Base-by-base conservation (phyloP, 30 jellyfish, hydroid and myxozoan species). In the Mastigias papua region DNA sequence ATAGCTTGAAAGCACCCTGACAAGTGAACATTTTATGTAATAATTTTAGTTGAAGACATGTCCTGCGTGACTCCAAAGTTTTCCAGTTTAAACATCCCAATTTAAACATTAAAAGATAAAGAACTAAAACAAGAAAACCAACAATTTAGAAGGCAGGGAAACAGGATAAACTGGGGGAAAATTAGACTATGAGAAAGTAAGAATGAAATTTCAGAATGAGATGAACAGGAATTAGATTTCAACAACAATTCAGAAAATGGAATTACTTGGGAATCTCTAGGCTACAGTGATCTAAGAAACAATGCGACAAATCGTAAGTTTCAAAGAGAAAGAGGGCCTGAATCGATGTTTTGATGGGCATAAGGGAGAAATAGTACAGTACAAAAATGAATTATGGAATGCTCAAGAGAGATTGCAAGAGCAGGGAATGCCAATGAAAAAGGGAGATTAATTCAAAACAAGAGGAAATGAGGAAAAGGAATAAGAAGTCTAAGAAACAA, bases 371-470 rank as follows among this genome's bases (percentile, higher is more conserved):
- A 57, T 20, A 57, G 69, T 4, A 23, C 54, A 42, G 54, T 42
- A 42, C 54, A 42, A 57, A 57, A 57, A 57, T 5, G 27, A 3
- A 57, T 23, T 23, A 57, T 57, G 69, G 69, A 48, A 48, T 48
- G 19, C 62, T 48, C 62, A 48, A 19, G 62, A 48, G 62, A 48
- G 23, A 57, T 57, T 57, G 27, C 27, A 20, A 57, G 69, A 57
- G 30, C 23, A 57, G 69, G 30, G 69, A 57, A 57, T 57, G 7
- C 69, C 69, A 57, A 57, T 42, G 54, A 42, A 57, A 57, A 57
- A 57, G 69, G 7, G 69, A 57, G 69, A 57, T 5, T 5, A 57
- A 23, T 57, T 57, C 69, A 57, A 57, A 57, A 57, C n/a, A 23
- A 57, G 19, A 23, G 69, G 19, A 23, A 57, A 6, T 23, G 69